Percentiles rank a stretch among this genome's conserved stretches.
Conservation (phyloP, 1,140 invertebrate genomes). For the Euglossa dilemma region DNA sequence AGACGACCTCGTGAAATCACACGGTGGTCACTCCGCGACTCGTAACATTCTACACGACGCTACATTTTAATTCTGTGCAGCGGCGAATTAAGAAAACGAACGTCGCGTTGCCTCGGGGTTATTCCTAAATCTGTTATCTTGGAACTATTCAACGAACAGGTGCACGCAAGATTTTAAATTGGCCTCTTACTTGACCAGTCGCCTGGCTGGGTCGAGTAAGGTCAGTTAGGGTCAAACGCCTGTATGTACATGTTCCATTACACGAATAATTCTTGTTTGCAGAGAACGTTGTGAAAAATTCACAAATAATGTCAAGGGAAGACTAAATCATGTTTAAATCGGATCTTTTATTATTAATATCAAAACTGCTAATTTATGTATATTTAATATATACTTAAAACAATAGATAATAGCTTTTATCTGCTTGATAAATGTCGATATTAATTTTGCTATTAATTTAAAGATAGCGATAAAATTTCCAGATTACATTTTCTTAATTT, state of each 20-base stretch:
- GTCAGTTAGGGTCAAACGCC: constrained; percentile 57
- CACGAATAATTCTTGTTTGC: not conserved
- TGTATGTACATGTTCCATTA: not conserved
- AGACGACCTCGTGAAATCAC: constrained; percentile 26
- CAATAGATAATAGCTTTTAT: no score
- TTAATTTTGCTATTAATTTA: no score
- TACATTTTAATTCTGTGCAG: constrained; percentile 40
- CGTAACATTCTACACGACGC: not conserved
- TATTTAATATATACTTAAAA: no score
- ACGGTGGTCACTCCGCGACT: not conserved
- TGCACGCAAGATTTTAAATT: constrained; percentile 50
- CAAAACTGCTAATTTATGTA: no score
- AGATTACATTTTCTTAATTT: no score
- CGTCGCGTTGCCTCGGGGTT: constrained; percentile 9
- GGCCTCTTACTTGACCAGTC: constrained; percentile 36
- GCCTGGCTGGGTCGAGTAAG: constrained; percentile 34
- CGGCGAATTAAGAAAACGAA: constrained; percentile 9
- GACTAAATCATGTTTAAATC: no score
- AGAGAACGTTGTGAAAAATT: no score
- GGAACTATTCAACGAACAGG: constrained; percentile 25
- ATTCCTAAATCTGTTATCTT: constrained; percentile 52
- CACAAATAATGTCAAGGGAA: no score
- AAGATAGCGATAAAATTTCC: no score
- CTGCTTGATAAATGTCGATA: no score
- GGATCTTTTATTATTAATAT: no score